Evolutionary conservation across 2,888 invertebrate species (phyloP).

Genomic region (Tethea ocularis): DNA sequence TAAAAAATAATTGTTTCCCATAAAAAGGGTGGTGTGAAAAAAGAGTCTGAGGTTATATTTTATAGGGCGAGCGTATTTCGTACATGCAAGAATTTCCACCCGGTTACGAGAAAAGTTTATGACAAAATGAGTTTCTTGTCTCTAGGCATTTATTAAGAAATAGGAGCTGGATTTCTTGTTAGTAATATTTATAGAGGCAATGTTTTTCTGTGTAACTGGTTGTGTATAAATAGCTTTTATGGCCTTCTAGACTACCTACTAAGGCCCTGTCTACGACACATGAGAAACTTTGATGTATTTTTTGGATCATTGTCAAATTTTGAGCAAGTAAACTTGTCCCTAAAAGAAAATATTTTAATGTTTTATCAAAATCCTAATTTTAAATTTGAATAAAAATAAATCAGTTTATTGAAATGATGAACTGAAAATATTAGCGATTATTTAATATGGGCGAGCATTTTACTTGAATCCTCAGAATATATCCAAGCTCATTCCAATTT

Average conservation of each 20-base stretch:
- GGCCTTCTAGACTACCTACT: too few relatives aligned
- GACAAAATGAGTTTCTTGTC: neutral
- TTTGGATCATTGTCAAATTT: too few relatives aligned
- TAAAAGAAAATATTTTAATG: too few relatives aligned
- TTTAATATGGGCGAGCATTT: too few relatives aligned
- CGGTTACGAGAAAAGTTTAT: neutral
- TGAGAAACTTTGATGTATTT: too few relatives aligned
- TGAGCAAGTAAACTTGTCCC: too few relatives aligned
- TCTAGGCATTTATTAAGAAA: neutral
- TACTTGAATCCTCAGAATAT: too few relatives aligned
- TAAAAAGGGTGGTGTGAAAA: conserved; percentile 3
- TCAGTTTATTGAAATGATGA: too few relatives aligned
- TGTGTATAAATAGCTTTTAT: neutral
- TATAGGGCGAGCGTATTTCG: neutral
- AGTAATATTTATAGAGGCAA: neutral
- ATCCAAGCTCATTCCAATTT: neutral
- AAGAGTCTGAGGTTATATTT: conserved; percentile 1
- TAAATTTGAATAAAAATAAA: too few relatives aligned
- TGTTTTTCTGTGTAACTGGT: neutral
- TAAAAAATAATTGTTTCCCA: conserved; percentile 2
- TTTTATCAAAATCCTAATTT: too few relatives aligned
- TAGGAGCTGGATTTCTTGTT: neutral
- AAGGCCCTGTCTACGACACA: too few relatives aligned
- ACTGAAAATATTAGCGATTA: too few relatives aligned
- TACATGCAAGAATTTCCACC: neutral